Evolutionary conservation across 1,140 invertebrate genomes (phyloP).

Genomic region (Antheraea pernyi): DNA sequence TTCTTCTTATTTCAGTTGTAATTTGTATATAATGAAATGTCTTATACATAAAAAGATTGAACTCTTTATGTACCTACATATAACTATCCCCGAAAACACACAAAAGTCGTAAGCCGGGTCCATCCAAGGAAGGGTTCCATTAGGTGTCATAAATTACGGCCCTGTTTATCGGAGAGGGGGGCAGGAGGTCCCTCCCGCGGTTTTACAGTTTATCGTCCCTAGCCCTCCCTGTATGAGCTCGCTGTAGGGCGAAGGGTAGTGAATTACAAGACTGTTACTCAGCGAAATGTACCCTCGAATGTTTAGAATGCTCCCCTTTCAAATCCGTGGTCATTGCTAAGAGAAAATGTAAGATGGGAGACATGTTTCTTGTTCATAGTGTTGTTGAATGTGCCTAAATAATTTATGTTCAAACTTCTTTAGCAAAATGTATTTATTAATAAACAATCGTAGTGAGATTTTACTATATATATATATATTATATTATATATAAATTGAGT

Average conservation of each 20-base stretch:
- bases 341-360: conserved; percentile 6
- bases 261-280: conserved; percentile 54
- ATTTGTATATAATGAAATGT: no score
- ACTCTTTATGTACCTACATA: conserved; percentile 12
- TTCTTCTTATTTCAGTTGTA: no score
- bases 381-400: background rate
- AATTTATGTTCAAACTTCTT: no score
- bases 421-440: no score
- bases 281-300: conserved; percentile 45
- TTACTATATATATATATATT: no score
- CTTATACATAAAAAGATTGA: conserved; percentile 19
- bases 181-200: conserved; percentile 39
- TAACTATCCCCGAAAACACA: conserved; percentile 21
- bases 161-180: conserved; percentile 61
- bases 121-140: conserved; percentile 54
- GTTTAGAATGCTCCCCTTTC: conserved; percentile 26
- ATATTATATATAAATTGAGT: no score
- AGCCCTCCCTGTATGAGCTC: conserved; percentile 36
- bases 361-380: background rate
- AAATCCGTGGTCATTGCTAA: conserved; percentile 10
- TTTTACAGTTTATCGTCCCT: conserved; percentile 70
- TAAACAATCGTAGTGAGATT: no score
- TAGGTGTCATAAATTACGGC: conserved; percentile 67
- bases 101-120: conserved; percentile 23
- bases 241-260: conserved; percentile 49